Evolutionary conservation across 2,797 vertebrate genomes (phyloP).

Genomic region (Rhynchotus rufescens): DNA sequence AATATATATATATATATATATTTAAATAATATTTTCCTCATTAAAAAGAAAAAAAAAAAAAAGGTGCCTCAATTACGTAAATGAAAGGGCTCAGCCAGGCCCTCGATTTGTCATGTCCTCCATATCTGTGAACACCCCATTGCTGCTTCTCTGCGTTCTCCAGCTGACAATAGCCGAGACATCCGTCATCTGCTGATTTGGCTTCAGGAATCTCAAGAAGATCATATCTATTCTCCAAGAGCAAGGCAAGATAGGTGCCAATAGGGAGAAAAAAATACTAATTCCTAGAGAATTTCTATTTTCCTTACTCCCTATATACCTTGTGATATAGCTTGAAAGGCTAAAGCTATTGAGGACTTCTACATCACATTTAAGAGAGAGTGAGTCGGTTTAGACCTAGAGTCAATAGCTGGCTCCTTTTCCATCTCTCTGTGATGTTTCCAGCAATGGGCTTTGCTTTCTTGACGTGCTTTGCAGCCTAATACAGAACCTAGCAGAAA

Average conservation of each 20-base stretch:
- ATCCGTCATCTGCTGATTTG: neutral
- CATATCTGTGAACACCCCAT: neutral
- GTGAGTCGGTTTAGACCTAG: neutral
- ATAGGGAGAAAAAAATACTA: neutral
- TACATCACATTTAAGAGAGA: neutral
- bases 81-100: neutral
- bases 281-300: neutral
- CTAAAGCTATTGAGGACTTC: neutral
- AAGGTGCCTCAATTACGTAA: neutral
- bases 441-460: neutral
- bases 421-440: neutral
- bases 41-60: neutral
- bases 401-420: neutral
- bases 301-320: rapidly evolving
- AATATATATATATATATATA: too few relatives aligned
- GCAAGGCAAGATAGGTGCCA: neutral
- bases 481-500: neutral
- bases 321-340: neutral
- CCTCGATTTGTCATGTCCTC: neutral
- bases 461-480: neutral
- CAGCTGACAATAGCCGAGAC: rapidly evolving
- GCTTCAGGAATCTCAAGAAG: neutral
- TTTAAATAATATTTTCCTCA: neutral
- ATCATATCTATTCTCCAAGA: neutral
- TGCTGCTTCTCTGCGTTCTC: neutral